Base-by-base conservation (phyloP, 2,113 vertebrate genomes). In the Terrapene triunguis region DNA sequence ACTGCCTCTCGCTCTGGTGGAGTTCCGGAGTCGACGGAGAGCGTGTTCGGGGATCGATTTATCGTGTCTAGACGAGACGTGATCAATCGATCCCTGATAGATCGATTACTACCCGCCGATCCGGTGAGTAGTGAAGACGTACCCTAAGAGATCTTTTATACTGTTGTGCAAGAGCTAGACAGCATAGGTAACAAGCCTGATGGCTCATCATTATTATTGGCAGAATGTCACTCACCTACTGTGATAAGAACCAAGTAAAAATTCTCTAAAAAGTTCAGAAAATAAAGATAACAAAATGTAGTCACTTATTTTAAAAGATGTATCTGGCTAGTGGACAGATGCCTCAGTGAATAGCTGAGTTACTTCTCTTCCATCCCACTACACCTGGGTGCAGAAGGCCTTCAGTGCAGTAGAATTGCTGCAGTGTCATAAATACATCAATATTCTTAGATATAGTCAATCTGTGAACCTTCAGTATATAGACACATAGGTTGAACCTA, bases 141-240 rank as follows among this genome's bases (percentile, higher is more conserved):
- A 44, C 44, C 44, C 44, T 44, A 74, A 81, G 74, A 72, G 50
- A 88, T 35, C 88, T 96, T 93, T 88, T n/a, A 38, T 69, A 69
- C 65, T n/a, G n/a, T 51, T 50, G 6, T 82, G 53, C 57, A 88
- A 38, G n/a, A 82, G 29, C 10, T 80, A 38, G 78, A 47, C 38
- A 27, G 42, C 74, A 47, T 27, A 47, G 42, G 10, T 47, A 78
- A 14, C 8, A 47, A 47, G 42, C 24, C 74, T 47, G 25, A 78
- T 78, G 24, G 10, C 13, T 47, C 42, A 27, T 78, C 42, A 27
- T 47, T 78, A 47, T 78, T 78, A 78, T 27, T 14, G 11, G 74
- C 32, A 54, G 12, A 57, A 5, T 72, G 72, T 27, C 81, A 5
- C 79, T 92, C 27, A 29, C 3, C 25, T 21, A 27, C 62, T 80